Evolutionary conservation across 2,113 vertebrate genomes (phyloP).

Genomic region (Microtus pennsylvanicus): DNA sequence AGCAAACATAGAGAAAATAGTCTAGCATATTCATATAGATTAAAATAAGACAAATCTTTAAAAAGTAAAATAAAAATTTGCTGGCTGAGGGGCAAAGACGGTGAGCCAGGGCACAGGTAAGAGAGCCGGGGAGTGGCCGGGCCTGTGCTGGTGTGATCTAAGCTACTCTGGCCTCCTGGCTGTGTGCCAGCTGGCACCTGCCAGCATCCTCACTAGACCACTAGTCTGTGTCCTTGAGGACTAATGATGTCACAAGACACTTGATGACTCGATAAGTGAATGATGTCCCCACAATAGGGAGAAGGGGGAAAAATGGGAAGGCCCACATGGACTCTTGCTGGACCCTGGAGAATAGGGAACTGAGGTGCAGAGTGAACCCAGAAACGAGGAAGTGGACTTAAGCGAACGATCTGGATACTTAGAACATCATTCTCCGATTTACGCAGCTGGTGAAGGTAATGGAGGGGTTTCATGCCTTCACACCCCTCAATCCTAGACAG

Average conservation of each 20-base stretch:
- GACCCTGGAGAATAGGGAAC: not conserved
- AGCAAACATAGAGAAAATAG: not conserved
- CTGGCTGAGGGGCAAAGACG: not conserved
- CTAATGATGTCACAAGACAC: conserved; percentile 7
- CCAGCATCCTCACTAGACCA: not conserved
- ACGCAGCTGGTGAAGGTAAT: not conserved
- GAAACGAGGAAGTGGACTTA: not conserved
- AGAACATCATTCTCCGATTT: not conserved
- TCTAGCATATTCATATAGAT: too few relatives aligned
- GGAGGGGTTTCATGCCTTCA: not conserved
- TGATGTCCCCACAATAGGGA: not conserved
- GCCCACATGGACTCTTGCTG: not conserved
- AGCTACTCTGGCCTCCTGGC: not conserved
- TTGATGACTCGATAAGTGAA: not conserved
- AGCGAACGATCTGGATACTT: not conserved
- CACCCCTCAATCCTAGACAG: not conserved
- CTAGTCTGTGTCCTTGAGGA: not conserved
- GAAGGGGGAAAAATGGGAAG: rapidly evolving
- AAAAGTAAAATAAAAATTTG: not conserved
- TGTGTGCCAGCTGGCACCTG: not conserved
- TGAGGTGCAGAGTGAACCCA: not conserved
- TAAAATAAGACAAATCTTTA: not conserved
- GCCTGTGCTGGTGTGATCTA: not conserved
- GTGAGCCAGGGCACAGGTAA: not conserved
- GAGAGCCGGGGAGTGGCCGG: not conserved